Percentiles rank a stretch among this genome's conserved stretches.
These are phyloP conservation scores for Pollicipes pollicipes DNA, from an alignment of 1,140 invertebrate species.

Conservation along the genomic window DNA sequence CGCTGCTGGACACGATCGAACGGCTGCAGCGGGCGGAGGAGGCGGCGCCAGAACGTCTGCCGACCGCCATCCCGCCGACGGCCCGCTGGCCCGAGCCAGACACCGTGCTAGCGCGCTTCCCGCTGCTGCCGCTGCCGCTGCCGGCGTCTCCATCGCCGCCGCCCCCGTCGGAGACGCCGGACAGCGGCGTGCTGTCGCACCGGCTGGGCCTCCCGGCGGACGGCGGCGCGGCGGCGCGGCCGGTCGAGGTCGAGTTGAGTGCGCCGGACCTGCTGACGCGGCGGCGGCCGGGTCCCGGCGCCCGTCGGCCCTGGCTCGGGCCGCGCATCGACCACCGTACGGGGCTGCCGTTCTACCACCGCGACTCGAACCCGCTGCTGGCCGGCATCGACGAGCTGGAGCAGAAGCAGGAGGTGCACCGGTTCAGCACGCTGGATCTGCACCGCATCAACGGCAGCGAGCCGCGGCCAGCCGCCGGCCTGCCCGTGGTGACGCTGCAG, in stretches of 20 bases:
- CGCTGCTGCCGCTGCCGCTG: not conserved
- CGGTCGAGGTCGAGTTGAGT: not conserved
- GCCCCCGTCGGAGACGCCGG: not conserved
- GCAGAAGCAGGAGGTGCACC: not conserved
- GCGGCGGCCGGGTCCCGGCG: no score
- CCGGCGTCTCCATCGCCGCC: not conserved
- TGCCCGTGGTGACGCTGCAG: not conserved
- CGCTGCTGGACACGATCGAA: not conserved
- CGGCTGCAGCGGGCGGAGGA: not conserved
- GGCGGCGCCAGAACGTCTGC: not conserved
- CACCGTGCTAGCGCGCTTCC: not conserved
- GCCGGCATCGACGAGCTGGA: not conserved
- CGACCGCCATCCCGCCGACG: no score
- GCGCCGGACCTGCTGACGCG: no score
- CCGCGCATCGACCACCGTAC: not conserved
- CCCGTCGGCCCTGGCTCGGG: not conserved
- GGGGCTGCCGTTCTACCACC: not conserved
- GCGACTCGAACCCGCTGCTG: not conserved
- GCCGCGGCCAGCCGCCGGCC: no score
- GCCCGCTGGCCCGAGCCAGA: not conserved
- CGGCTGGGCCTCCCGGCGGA: not conserved
- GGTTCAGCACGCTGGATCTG: not conserved
- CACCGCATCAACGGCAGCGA: no score
- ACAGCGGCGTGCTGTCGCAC: not conserved
- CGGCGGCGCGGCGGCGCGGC: no score